phyloP scores from a whole-genome alignment of 2,113 vertebrate species.

The Chroicocephalus ridibundus region DNA sequence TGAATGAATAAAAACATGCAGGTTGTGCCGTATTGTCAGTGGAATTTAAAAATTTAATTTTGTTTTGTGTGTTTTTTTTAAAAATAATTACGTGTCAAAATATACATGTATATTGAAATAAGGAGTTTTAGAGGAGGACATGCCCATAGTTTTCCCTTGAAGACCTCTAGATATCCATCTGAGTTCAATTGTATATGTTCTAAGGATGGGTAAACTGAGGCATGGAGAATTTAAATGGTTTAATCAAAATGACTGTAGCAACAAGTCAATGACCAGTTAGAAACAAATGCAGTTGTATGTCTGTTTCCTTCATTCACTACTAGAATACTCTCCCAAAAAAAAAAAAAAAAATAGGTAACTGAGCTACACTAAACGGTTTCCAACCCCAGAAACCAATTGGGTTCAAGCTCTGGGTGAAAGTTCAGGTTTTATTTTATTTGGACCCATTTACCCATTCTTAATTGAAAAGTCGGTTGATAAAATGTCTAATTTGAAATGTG shows the following conservation, averaged over 20 bases:
- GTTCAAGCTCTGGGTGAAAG: constrained; percentile 18
- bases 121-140: not conserved
- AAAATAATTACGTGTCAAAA: not conserved
- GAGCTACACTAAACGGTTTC: constrained; percentile 9
- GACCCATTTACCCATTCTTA: constrained; percentile 19
- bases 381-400: constrained; percentile 1
- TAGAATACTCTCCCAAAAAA: not conserved
- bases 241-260: not conserved
- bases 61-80: not conserved
- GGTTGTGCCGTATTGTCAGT: not conserved
- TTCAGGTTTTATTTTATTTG: constrained; percentile 44
- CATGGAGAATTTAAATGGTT: not conserved
- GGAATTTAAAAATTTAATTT: not conserved
- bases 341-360: constrained; percentile 14
- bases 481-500: constrained; percentile 44
- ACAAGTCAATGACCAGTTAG: not conserved
- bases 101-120: not conserved
- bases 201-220: not conserved
- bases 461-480: constrained; percentile 43
- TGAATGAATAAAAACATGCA: not conserved
- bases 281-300: not conserved
- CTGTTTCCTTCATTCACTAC: constrained; percentile 34
- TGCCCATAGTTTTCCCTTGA: not conserved
- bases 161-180: not conserved
- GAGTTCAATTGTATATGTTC: not conserved